These are phyloP conservation scores for Noctilio leporinus DNA, from an alignment of 2,113 vertebrate genomes.

Conservation along the genomic window DNA sequence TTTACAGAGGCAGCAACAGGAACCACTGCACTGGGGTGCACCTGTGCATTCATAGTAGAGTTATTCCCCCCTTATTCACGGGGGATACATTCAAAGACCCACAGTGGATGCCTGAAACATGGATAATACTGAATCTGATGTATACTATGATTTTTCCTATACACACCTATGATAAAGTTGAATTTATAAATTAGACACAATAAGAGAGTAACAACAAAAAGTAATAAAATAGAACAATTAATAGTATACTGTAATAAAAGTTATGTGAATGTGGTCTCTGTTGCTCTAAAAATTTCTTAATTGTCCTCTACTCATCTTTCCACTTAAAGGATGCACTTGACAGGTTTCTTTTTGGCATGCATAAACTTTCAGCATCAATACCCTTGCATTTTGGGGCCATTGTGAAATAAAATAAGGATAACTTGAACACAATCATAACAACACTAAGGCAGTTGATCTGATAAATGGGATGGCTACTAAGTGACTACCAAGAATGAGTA, in stretches of 20 bases:
- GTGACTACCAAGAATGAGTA: not conserved
- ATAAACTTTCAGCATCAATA: not conserved
- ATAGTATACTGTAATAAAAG: not conserved
- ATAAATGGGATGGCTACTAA: not conserved
- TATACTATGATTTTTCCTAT: not conserved
- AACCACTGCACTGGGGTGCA: not conserved
- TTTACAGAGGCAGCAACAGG: not conserved
- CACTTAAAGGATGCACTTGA: not conserved
- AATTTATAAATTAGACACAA: not conserved
- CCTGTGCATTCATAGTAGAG: not conserved
- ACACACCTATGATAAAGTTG: not conserved
- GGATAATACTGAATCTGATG: not conserved
- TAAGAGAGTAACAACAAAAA: not conserved
- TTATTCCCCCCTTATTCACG: not conserved
- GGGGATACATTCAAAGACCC: not conserved
- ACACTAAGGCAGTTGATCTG: not conserved
- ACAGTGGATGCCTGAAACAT: not conserved
- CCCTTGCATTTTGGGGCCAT: not conserved
- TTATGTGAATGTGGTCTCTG: not conserved
- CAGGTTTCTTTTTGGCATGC: not conserved
- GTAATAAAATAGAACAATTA: not conserved
- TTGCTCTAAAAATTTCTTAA: not conserved
- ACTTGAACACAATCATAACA: not conserved
- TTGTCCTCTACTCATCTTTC: not conserved
- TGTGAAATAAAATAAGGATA: not conserved